Conservation (phyloP, 2,113 vertebrate genomes). For the Typhlomys cinereus region DNA sequence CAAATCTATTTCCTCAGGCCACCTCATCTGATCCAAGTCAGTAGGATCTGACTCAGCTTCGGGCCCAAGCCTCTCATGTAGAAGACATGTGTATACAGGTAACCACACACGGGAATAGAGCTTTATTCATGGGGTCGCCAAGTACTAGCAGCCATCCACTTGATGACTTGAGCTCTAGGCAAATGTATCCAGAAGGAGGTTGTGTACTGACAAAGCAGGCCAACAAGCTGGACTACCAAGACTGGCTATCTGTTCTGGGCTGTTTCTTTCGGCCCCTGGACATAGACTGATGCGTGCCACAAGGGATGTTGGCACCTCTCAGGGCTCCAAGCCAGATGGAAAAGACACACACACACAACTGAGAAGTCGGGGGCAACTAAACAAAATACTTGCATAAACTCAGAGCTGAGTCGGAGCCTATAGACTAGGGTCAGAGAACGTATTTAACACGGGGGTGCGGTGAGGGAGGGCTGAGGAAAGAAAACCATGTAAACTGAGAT, state of each 20-base stretch:
- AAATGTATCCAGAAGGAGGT: neutral
- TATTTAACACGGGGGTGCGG: neutral
- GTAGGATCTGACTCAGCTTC: neutral
- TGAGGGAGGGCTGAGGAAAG: neutral
- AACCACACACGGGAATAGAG: neutral
- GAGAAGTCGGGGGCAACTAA: neutral
- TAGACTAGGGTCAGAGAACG: neutral
- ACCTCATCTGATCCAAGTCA: neutral
- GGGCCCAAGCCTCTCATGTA: too few relatives aligned
- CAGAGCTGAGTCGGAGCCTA: neutral
- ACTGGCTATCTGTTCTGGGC: too few relatives aligned
- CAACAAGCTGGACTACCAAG: neutral
- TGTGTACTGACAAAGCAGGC: neutral
- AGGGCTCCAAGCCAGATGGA: neutral
- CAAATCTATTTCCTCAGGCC: neutral
- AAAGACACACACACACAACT: neutral
- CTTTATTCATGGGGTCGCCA: neutral
- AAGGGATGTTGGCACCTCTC: neutral
- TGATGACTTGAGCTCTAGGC: neutral
- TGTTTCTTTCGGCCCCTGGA: neutral
- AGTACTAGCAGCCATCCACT: neutral
- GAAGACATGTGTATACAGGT: neutral
- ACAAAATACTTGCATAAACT: neutral
- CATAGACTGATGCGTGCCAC: neutral
- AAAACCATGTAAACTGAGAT: neutral